These are phyloP conservation scores for Drosophila biarmipes DNA, from an alignment of 1,140 invertebrate genomes.

Conservation along the genomic window DNA sequence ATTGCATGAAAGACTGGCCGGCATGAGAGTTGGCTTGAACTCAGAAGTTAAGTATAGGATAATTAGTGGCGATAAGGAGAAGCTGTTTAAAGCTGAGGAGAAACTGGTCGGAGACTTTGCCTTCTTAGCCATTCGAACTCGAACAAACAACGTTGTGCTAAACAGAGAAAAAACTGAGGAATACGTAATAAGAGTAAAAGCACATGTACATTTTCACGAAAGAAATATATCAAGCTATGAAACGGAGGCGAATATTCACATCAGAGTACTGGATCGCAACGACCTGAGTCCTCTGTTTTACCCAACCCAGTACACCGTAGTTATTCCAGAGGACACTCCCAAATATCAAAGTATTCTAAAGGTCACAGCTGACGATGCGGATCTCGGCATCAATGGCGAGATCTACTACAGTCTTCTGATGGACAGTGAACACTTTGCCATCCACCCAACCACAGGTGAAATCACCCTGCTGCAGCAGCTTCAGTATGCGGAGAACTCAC, in stretches of 20 bases:
- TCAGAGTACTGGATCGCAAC: constrained; percentile 95
- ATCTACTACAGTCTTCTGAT: constrained; percentile 98
- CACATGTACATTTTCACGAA: constrained; percentile 85
- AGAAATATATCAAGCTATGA: constrained; percentile 88
- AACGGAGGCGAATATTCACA: constrained; percentile 90
- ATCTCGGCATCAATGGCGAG: constrained; percentile 96
- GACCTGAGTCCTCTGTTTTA: constrained; percentile 97
- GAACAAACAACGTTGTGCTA: constrained; percentile 93
- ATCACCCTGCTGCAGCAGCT: constrained; percentile 93
- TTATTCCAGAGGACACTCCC: constrained; percentile 95
- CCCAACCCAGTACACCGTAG: constrained; percentile 92
- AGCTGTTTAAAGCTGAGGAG: constrained; percentile 97
- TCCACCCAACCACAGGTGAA: constrained; percentile 96
- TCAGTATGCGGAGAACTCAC: constrained; percentile 88
- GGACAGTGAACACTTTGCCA: constrained; percentile 92
- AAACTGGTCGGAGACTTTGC: constrained; percentile 95
- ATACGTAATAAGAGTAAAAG: constrained; percentile 93
- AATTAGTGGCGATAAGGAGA: constrained; percentile 92
- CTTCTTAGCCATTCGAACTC: constrained; percentile 94
- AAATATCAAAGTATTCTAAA: constrained; percentile 91
- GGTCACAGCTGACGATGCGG: constrained; percentile 96
- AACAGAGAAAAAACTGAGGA: constrained; percentile 95
- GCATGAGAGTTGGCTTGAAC: constrained; percentile 85
- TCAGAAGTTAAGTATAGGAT: constrained; percentile 92
- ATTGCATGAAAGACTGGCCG: constrained; percentile 86